A percentile compares a stretch with the other conserved stretches of the same genome.
phyloP scores from a whole-genome alignment of 2,888 invertebrate genomes.

The Tortricodes alternella region DNA sequence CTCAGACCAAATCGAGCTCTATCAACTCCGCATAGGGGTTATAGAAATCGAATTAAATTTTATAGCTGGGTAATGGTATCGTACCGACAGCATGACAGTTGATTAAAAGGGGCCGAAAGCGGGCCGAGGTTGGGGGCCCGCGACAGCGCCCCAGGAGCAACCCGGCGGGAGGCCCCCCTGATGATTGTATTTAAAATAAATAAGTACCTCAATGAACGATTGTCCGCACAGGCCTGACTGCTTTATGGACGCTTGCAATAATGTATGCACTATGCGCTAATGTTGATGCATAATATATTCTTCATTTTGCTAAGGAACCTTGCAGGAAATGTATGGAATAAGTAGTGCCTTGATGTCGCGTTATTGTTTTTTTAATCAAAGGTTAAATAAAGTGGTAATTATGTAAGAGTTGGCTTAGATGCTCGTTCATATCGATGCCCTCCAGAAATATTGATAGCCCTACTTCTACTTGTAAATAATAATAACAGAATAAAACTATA shows the following conservation, averaged over 20 bases:
- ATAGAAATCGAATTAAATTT: not conserved
- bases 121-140: slow-evolving; percentile 76
- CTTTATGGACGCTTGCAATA: slow-evolving; percentile 63
- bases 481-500: no score
- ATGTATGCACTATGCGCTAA: slow-evolving; percentile 48
- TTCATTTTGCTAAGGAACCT: not conserved
- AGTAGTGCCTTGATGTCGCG: no score
- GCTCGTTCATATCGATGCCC: no score
- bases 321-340: not conserved
- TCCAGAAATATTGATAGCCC: no score
- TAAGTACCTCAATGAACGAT: slow-evolving; percentile 83
- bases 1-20: slow-evolving; percentile 39
- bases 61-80: slow-evolving; percentile 54
- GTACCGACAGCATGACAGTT: slow-evolving; percentile 76
- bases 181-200: slow-evolving; percentile 83
- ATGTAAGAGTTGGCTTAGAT: no score
- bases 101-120: slow-evolving; percentile 81
- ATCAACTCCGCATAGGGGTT: not conserved
- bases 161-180: slow-evolving; percentile 75
- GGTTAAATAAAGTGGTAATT: no score
- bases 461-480: no score
- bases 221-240: slow-evolving; percentile 70
- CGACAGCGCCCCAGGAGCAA: slow-evolving; percentile 76
- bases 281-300: not conserved
- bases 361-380: no score